These are phyloP conservation scores for Abrostola tripartita DNA, from an alignment of 2,888 invertebrate species.

Conservation along the genomic window DNA sequence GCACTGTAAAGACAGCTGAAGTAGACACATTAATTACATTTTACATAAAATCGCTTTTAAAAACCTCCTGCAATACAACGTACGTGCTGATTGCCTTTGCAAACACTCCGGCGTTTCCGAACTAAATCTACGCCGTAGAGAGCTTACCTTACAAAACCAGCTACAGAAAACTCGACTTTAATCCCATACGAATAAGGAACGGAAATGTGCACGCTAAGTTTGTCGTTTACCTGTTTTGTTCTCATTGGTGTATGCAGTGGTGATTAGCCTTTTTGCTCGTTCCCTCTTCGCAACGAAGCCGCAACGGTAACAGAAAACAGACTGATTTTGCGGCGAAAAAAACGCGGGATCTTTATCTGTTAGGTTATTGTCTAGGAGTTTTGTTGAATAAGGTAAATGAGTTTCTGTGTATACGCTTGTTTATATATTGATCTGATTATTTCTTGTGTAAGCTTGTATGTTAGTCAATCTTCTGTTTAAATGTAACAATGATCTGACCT, in stretches of 20 bases:
- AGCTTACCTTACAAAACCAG: conserved; percentile 21
- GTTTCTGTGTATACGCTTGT: conserved; percentile 5
- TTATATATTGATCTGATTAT: too few species aligned
- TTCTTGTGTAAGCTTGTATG: too few species aligned
- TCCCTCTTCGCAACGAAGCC: conserved; percentile 50
- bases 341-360: conserved; percentile 46
- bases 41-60: conserved; percentile 46
- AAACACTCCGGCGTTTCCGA: conserved; percentile 60
- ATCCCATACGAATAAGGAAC: background rate
- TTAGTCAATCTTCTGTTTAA: too few species aligned
- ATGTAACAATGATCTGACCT: too few species aligned
- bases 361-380: conserved; percentile 20
- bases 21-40: conserved; percentile 50
- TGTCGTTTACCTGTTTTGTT: conserved; percentile 56
- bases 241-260: conserved; percentile 53
- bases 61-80: conserved; percentile 47
- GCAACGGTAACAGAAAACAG: conserved; percentile 59
- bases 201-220: conserved; percentile 21
- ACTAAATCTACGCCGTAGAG: conserved; percentile 55
- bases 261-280: conserved; percentile 65
- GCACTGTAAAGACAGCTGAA: conserved; percentile 34
- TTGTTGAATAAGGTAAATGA: conserved; percentile 17
- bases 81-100: conserved; percentile 63
- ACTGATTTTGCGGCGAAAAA: conserved; percentile 54
- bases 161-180: conserved; percentile 31